Evolutionary conservation across 2,113 vertebrate species (phyloP), one percentile per base, ranked within the genome.

Genomic region (Chrysochloris asiatica): DNA sequence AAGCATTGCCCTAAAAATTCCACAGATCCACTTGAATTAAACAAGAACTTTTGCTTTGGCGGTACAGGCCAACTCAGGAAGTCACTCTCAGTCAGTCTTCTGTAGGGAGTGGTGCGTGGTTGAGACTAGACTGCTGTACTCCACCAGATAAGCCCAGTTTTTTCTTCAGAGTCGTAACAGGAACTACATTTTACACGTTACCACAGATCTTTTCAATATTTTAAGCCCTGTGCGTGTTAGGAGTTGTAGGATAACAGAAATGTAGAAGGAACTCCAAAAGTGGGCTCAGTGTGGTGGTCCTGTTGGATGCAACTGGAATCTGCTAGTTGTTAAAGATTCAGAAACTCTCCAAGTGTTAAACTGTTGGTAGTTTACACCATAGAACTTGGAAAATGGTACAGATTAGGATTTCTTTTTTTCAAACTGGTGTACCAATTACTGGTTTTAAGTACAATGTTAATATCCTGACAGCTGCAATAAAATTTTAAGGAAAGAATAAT

Each of bases 181-280:
- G 77, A 93, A 82, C 92, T 80, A 4, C 50, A 16, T 54, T 65
- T 86, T 78, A 19, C 85, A 83, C 41, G 9, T 81, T 30, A 41
- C 93, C 17, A 76, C 83, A 90, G 52, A 93, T 94, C 71, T 65
- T 52, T 71, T 92, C 21, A 52, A 41, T n/a, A 83, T 83, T 94
- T 89, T 90, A 14, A 63, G 7, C 36, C 84, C 82, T n/a, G 4
- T 77, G 59, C 41, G 83, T 84, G 75, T 93, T 94, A 93, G 88
- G 86, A 96, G 90, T 77, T 93, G 50, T 90, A 45, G 56, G 67
- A 92, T 72, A 93, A 77, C 77, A 96, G 92, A 95, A 94, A 88
- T 83, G 24, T 73, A 52, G 33, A 93, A 69, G 90, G 76, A 95
- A 90, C 86, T 95, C 54, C 21, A 81, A 94, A 96, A 38, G 26